Evolutionary conservation across 1,140 invertebrate species (phyloP).

Genomic region (Lordiphosa clarofinis): DNA sequence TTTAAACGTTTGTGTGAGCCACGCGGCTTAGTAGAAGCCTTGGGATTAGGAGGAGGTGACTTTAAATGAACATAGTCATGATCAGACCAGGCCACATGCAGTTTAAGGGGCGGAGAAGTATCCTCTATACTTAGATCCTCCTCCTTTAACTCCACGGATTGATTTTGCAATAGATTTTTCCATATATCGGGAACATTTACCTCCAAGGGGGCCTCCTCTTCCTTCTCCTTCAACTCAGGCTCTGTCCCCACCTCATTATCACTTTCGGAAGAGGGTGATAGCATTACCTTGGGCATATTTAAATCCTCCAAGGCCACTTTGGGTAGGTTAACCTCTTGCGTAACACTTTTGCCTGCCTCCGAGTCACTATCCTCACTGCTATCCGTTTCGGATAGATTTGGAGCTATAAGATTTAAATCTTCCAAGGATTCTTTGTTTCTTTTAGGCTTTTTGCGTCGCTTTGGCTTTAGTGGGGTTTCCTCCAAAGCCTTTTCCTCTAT

Average conservation of each 20-base stretch:
- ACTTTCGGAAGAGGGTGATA: conserved; percentile 64
- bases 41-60: conserved; percentile 30
- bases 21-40: conserved; percentile 20
- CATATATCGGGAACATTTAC: conserved; percentile 85
- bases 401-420: conserved; percentile 85
- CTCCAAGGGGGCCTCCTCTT: background rate
- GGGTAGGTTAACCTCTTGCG: no score
- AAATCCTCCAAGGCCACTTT: conserved; percentile 49
- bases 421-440: conserved; percentile 82
- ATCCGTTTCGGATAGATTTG: conserved; percentile 90
- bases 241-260: conserved; percentile 38
- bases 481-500: no score
- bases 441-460: conserved; percentile 82
- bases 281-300: conserved; percentile 60
- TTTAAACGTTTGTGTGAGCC: conserved; percentile 3
- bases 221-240: background rate
- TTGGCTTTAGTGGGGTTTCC: conserved; percentile 9
- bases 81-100: conserved; percentile 83
- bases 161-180: conserved; percentile 85
- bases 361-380: conserved; percentile 88
- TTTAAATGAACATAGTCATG: conserved; percentile 84
- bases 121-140: conserved; percentile 23
- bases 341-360: conserved; percentile 29
- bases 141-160: conserved; percentile 7
- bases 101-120: conserved; percentile 51